phyloP scores from a whole-genome alignment of 2,888 invertebrate species.

The Cyrtodaria siliqua region DNA sequence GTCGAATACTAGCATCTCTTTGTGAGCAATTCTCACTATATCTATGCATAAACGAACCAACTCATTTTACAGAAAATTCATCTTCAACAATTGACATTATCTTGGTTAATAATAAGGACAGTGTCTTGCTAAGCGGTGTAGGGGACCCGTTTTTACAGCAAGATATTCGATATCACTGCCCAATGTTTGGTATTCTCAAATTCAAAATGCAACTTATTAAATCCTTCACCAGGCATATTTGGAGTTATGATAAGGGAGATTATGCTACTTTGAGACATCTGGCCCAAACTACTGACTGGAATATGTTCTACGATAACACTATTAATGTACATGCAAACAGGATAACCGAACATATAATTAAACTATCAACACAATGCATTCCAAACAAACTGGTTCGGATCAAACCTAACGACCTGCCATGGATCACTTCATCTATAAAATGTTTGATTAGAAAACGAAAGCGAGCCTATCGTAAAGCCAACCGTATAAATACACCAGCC shows the following conservation, averaged over 20 bases:
- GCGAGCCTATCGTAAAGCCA: too few relatives aligned
- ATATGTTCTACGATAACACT: too few relatives aligned
- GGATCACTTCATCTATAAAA: too few relatives aligned
- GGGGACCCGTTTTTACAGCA: neutral
- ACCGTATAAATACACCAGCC: too few relatives aligned
- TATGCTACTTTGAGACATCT: too few relatives aligned
- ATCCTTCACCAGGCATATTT: neutral
- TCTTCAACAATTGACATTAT: conserved; percentile 1
- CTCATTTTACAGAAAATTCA: conserved; percentile 13
- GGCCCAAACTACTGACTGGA: too few relatives aligned
- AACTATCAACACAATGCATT: too few relatives aligned
- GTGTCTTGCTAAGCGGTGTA: neutral
- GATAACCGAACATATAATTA: too few relatives aligned
- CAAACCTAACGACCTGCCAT: too few relatives aligned
- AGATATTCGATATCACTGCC: neutral
- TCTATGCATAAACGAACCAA: neutral
- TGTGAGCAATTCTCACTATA: neutral
- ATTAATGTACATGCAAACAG: too few relatives aligned
- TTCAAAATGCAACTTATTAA: neutral
- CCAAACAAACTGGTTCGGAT: too few relatives aligned
- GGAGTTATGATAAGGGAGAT: neutral
- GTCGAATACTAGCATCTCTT: neutral
- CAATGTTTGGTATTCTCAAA: neutral
- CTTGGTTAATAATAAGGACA: neutral
- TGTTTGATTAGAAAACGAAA: too few relatives aligned